Evolutionary conservation across 1,140 invertebrate genomes (phyloP).

Genomic region (Megathymus violae): DNA sequence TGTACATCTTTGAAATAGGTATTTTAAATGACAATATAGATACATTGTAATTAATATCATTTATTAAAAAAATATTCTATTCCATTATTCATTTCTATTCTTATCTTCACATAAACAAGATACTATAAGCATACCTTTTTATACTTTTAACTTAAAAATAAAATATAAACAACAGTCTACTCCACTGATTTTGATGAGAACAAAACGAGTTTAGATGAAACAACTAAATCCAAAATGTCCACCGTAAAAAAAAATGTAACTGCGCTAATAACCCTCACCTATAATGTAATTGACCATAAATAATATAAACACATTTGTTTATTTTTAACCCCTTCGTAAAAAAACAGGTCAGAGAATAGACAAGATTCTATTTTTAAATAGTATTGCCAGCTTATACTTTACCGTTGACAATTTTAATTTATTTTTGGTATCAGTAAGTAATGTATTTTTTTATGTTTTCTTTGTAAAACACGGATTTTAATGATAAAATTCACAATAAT

Average conservation of each 20-base stretch:
- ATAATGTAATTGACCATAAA: slow-evolving; percentile 80
- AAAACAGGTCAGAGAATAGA: slow-evolving; percentile 48
- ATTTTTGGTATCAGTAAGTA: no score
- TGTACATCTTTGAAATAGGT: no score
- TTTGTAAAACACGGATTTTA: no score
- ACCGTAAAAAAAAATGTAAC: slow-evolving; percentile 53
- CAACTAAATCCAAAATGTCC: slow-evolving; percentile 62
- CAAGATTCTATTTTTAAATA: slow-evolving; percentile 27
- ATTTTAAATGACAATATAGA: no score
- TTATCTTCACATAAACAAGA: no score
- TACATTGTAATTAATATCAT: no score
- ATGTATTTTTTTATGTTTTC: no score
- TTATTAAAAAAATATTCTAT: no score
- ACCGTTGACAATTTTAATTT: slow-evolving; percentile 29
- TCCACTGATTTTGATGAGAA: slow-evolving; percentile 32
- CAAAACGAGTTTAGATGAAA: slow-evolving; percentile 38
- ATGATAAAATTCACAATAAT: no score
- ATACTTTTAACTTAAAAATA: no score
- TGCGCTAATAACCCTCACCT: slow-evolving; percentile 56
- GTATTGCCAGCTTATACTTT: slow-evolving; percentile 5
- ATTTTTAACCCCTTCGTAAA: slow-evolving; percentile 53
- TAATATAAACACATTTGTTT: slow-evolving; percentile 75
- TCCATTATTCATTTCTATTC: no score
- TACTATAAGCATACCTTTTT: slow-evolving; percentile 5
- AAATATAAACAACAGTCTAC: slow-evolving; percentile 27